phyloP scores from a whole-genome alignment of 2,113 vertebrate genomes.

The Tyto alba region DNA sequence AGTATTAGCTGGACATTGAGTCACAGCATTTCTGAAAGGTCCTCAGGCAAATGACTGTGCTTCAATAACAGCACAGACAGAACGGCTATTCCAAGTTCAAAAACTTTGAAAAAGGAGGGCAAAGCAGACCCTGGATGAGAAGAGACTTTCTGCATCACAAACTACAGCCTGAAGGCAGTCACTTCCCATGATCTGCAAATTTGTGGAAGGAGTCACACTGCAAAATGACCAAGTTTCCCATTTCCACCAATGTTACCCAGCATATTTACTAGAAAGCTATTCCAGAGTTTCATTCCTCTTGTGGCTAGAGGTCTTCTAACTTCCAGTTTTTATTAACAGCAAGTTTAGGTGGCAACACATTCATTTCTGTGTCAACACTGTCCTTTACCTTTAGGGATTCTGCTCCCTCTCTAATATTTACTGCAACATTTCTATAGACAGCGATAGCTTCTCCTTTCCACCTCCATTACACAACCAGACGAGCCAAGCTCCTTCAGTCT shows the following conservation, averaged over 20 bases:
- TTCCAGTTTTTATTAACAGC: neutral
- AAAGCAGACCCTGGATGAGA: neutral
- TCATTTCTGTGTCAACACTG: neutral
- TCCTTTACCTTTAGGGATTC: neutral
- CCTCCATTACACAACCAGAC: accelerated
- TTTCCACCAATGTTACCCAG: neutral
- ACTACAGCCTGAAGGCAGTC: neutral
- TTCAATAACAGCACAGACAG: neutral
- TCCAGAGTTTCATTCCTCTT: neutral
- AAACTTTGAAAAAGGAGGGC: too few relatives aligned
- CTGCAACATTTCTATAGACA: neutral
- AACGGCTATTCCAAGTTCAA: neutral
- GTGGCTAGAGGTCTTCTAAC: neutral
- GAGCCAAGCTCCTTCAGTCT: neutral
- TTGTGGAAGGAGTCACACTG: neutral
- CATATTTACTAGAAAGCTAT: neutral
- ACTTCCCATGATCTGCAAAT: accelerated
- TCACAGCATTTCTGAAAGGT: neutral
- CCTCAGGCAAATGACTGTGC: neutral
- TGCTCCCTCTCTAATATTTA: neutral
- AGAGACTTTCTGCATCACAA: neutral
- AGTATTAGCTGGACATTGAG: neutral
- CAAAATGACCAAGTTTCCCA: neutral
- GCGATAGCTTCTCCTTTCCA: neutral
- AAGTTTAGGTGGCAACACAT: too few relatives aligned